Evolutionary conservation across 2,888 invertebrate genomes (phyloP), one percentile per base, ranked within the genome.

Genomic region (Scelioninae gen. 1): DNA sequence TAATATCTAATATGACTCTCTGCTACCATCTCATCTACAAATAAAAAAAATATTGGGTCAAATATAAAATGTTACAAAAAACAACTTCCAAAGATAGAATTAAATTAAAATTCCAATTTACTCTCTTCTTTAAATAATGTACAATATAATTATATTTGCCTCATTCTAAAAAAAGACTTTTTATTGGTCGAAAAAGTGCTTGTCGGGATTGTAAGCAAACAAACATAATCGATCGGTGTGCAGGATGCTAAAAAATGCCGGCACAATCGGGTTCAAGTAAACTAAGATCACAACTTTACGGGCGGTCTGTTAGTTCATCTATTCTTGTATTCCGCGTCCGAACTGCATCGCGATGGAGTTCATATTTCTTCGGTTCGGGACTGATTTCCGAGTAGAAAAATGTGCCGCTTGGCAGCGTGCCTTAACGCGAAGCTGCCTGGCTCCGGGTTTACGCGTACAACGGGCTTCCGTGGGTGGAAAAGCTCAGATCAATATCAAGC

Each of bases 401-500:
- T 83, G 75, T 83, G 75, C 75, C 71, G 82, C 62, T 82, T 83
- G 76, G 79, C 75, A 83, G 53, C 40, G 34, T 76, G 74, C 83
- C 74, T 75, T 68, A 71, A 56, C 60, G 65, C 51, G 66, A 82
- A 49, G 58, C 79, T 71, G 69, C 83, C 65, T 79, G 78, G 71
- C 72, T 77, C 68, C 79, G 75, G 79, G 83, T 80, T 84, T 80
- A 68, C 66, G 72, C 77, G 80, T 69, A 74, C 69, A 62, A 74
- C 74, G 83, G 69, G 76, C 80, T 83, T 83, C 72, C 86, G 85
- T 86, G 87, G 86, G 88, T 86, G 86, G 89, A 88, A 89, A 89
- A 89, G 87, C 88, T 88, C 84, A 89, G 90, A 90, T 90, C 90
- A 90, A 90, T 90, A 90, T 90, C 89, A 88, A 88, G 88, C 90